These are phyloP conservation scores for Andrena dorsata DNA, from an alignment of 2,888 invertebrate genomes.

Conservation along the genomic window DNA sequence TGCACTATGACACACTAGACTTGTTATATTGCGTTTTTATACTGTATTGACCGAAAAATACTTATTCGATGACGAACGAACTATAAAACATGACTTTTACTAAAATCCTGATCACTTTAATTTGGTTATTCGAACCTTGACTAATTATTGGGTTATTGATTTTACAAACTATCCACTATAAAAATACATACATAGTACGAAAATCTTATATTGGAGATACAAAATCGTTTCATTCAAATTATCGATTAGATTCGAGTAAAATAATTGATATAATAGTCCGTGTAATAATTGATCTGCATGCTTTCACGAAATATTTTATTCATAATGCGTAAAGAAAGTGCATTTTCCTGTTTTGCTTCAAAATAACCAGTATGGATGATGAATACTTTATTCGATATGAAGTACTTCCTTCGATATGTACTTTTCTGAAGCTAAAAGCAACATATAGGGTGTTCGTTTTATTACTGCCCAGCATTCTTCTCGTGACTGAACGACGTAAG, in stretches of 20 bases:
- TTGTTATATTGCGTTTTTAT: no score
- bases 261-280: neutral
- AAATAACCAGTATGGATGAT: neutral
- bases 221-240: neutral
- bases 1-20: no score
- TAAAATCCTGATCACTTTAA: neutral
- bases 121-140: neutral
- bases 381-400: neutral
- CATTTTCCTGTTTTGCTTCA: slow-evolving; percentile 2
- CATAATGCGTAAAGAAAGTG: neutral
- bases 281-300: neutral
- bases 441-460: neutral
- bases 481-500: no score
- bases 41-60: no score
- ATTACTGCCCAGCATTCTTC: neutral
- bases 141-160: neutral
- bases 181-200: neutral
- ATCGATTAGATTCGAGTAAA: neutral
- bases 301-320: neutral
- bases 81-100: neutral
- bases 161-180: neutral
- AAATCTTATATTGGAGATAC: neutral
- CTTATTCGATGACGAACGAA: neutral
- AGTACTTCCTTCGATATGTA: neutral
- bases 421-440: neutral